Base-by-base conservation (phyloP, 2,888 invertebrate species). In the Operophtera brumata region DNA sequence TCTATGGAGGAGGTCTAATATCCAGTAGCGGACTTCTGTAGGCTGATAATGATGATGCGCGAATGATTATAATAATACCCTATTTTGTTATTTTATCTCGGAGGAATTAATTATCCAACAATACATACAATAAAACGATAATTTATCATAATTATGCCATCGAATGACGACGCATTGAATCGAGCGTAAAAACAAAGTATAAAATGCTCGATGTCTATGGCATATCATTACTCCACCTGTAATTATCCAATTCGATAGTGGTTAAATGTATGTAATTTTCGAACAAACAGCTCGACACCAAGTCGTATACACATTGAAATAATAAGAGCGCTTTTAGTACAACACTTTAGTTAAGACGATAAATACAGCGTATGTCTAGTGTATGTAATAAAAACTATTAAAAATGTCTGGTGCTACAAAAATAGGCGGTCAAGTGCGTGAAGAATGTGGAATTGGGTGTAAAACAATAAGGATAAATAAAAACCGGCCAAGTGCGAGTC, bases 201-300 rank as follows among this genome's bases (percentile, higher is more conserved):
- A 80, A 82, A 82, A 76, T 77, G 71, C 71, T 69, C 60, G 64
- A 77, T 74, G 74, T 73, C 75, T 69, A 70, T 65, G 61, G 69
- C 71, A 65, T 79, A 79, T 77, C 70, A 82, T 83, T 82, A 81
- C 67, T 75, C 63, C 61, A 70, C 67, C 69, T 69, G 73, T 80
- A 82, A 84, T 86, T 86, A 86, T 85, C 77, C 82, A 83, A 84
- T 86, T 80, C 79, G 71, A 82, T 72, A 73, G 68, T 71, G 59
- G 77, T 76, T 82, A 75, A 81, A 77, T 78, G 75, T 77, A 70
- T 83, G 75, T 84, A 73, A 86, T 86, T 86, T 82, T 71, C 72
- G 73, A 76, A 73, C 73, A 58, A 76, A 76, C 66, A 67, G 63
- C 69, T 75, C 70, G 65, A 74, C 73, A 74, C 71, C 65, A 56